Evolutionary conservation across 2,888 invertebrate genomes (phyloP), one percentile per base, ranked within the genome.

Genomic region (Coenonympha arcania): DNA sequence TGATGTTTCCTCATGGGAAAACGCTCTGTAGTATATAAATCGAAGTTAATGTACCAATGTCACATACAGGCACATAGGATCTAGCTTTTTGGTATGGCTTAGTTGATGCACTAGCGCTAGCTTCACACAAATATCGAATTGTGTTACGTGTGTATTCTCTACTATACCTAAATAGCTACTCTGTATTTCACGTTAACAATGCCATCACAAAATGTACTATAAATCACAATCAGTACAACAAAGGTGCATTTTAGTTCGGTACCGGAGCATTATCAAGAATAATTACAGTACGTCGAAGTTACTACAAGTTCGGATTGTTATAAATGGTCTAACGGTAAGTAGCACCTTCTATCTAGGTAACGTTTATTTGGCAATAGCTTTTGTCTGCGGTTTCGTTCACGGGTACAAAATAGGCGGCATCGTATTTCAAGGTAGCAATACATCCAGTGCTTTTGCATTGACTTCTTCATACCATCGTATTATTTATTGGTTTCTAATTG

Each of bases 211-310:
- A 33, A 9, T 24, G 16, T 24, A 30, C 30, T 28, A 41, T 41
- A 41, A 41, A 41, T 41, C 41, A 30, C 41, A 41, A 41, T 41
- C 41, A 19, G 41, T 41, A 41, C 28, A 41, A 30, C 6, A 30
- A 41, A 41, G 41, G 41, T 41, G 41, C 41, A 41, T 41, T 41
- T 39, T 18, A 41, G 41, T 11, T 41, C 19, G 41, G 19, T 30
- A 41, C 41, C 30, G 13, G 30, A 24, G 39, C 15, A 39, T 39
- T 41, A 41, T 30, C 28, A 41, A 41, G 41, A 41, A 41, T 41
- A 41, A 41, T 41, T 41, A 30, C 41, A 41, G 13, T 19, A 19
- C 30, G 41, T 19, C 30, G 41, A 41, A 41, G 41, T 41, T 41
- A 41, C 28, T 41, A 41, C 30, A 41, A 41, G 16, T 41, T 18